A percentile compares a stretch with the other conserved stretches of the same genome.
These are phyloP conservation scores for Vidua macroura DNA, from an alignment of 2,113 vertebrate genomes.

Conservation along the genomic window DNA sequence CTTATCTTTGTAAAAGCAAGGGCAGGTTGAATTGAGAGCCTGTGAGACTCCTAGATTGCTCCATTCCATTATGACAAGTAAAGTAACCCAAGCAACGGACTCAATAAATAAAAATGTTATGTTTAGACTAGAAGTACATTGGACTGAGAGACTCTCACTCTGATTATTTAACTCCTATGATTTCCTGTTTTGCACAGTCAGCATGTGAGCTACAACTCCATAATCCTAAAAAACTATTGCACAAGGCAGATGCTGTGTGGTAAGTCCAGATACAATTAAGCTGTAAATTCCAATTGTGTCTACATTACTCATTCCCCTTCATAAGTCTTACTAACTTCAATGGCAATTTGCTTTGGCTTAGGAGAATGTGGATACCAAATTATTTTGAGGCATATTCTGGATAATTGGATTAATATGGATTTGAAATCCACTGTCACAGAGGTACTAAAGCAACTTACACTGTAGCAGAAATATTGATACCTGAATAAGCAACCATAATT, in stretches of 20 bases:
- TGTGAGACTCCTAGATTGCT: background rate
- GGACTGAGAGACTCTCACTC: background rate
- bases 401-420: background rate
- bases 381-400: background rate
- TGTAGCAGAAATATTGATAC: background rate
- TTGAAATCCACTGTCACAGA: background rate
- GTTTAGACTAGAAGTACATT: background rate
- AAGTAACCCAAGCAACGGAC: background rate
- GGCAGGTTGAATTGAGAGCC: background rate
- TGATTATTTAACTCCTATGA: background rate
- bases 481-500: slow-evolving; percentile 5
- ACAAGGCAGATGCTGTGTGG: background rate
- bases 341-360: background rate
- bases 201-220: background rate
- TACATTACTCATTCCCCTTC: background rate
- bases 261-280: background rate
- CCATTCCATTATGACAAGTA: background rate
- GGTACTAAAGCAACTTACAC: background rate
- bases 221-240: background rate
- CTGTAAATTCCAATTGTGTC: background rate
- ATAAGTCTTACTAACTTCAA: background rate
- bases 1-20: background rate
- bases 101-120: background rate
- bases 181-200: background rate
- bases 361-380: background rate